Conservation (phyloP, 2,888 invertebrate species). For the Crocallis elinguaria region DNA sequence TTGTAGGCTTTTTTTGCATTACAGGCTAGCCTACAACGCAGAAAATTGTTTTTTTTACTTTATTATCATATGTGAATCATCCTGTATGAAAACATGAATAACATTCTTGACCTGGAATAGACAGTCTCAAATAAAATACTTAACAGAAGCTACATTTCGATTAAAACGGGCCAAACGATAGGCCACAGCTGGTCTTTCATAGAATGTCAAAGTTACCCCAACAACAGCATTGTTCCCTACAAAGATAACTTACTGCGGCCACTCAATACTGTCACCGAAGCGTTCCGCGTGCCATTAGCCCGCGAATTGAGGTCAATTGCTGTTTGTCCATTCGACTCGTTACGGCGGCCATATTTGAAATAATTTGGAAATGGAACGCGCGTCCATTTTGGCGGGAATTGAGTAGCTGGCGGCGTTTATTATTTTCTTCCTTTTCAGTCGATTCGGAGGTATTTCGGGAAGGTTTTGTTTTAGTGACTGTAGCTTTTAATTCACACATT, state of each 20-base stretch:
- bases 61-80: too few relatives aligned
- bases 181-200: too few relatives aligned
- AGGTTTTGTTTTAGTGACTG: background rate
- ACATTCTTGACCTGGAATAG: too few relatives aligned
- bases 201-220: too few relatives aligned
- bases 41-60: too few relatives aligned
- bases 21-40: too few relatives aligned
- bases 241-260: constrained; percentile 7
- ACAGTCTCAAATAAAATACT: too few relatives aligned
- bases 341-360: constrained; percentile 66
- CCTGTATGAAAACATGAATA: too few relatives aligned
- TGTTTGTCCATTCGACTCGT: constrained; percentile 48
- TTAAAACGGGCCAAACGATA: too few relatives aligned
- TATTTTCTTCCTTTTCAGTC: constrained; percentile 1
- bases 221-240: constrained; percentile 2
- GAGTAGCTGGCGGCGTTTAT: background rate
- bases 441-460: background rate
- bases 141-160: too few relatives aligned
- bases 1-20: too few relatives aligned
- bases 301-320: constrained; percentile 57
- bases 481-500: background rate
- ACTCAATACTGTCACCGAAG: constrained; percentile 13
- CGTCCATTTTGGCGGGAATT: constrained; percentile 33
- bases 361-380: constrained; percentile 69
- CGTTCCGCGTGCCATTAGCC: constrained; percentile 38